Conservation (phyloP, 2,888 invertebrate genomes). For the Schrankia costaestrigalis region DNA sequence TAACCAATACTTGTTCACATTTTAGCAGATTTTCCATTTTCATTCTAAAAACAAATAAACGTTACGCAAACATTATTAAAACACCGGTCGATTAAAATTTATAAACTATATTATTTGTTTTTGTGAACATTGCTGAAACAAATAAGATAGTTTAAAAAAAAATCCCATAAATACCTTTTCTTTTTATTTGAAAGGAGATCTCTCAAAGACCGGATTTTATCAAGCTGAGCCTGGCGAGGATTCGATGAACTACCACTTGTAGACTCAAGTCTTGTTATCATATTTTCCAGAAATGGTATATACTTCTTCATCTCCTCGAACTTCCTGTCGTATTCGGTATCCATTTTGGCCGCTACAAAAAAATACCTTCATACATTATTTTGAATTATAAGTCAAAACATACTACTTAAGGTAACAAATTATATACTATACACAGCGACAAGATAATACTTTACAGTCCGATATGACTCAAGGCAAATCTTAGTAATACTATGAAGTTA, state of each 20-base stretch:
- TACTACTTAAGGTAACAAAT: no score
- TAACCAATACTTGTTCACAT: slow-evolving; percentile 85
- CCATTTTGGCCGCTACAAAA: slow-evolving; percentile 60
- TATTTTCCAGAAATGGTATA: slow-evolving; percentile 86
- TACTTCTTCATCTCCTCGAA: slow-evolving; percentile 84
- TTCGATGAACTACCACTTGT: slow-evolving; percentile 61
- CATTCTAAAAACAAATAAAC: slow-evolving; percentile 80
- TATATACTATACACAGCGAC: no score
- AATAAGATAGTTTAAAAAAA: no score
- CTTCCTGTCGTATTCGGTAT: slow-evolving; percentile 79
- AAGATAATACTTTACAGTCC: no score
- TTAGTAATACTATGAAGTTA: no score
- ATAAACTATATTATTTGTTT: no score
- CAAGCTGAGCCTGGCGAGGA: slow-evolving; percentile 81
- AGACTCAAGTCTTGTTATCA: slow-evolving; percentile 83
- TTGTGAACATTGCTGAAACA: no score
- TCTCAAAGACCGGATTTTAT: slow-evolving; percentile 83
- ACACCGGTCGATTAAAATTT: neutral
- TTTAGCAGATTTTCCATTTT: slow-evolving; percentile 84
- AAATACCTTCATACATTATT: neutral
- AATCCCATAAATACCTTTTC: slow-evolving; percentile 67
- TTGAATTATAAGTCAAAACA: no score
- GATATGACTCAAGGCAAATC: no score
- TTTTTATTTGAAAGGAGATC: slow-evolving; percentile 82
- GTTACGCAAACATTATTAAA: neutral